Evolutionary conservation across 2,797 vertebrate species (phyloP).

Genomic region (Novumbra hubbsi): DNA sequence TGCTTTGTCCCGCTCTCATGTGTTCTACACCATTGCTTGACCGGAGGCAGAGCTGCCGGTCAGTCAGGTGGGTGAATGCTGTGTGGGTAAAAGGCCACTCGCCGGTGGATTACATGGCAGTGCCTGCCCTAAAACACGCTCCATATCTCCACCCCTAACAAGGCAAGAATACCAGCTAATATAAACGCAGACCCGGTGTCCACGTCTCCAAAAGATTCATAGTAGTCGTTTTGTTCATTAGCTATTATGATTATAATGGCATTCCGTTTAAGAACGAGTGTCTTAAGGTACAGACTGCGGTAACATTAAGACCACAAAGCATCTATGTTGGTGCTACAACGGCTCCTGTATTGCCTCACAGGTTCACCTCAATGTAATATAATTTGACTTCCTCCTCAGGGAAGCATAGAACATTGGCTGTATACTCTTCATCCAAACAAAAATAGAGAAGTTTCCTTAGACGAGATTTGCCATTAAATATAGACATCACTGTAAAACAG

Average conservation of each 20-base stretch:
- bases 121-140: slow-evolving; percentile 20
- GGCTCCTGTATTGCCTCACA: not conserved
- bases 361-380: not conserved
- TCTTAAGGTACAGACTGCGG: not conserved
- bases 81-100: slow-evolving; percentile 21
- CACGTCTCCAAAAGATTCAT: slow-evolving; percentile 6
- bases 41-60: slow-evolving; percentile 25
- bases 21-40: slow-evolving; percentile 6
- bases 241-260: not conserved
- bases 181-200: slow-evolving; percentile 41
- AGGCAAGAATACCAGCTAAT: slow-evolving; percentile 39
- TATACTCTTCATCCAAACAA: slow-evolving; percentile 7
- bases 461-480: slow-evolving; percentile 34
- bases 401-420: not conserved
- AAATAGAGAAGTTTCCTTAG: slow-evolving; percentile 40
- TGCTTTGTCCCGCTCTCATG: slow-evolving; percentile 7
- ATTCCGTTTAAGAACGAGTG: not conserved
- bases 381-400: not conserved
- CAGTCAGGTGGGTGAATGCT: slow-evolving; percentile 10
- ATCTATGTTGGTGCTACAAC: not conserved
- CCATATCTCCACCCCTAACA: slow-evolving; percentile 31
- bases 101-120: slow-evolving; percentile 18
- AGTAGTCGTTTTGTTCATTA: not conserved
- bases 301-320: not conserved
- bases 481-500: slow-evolving; percentile 25